Conservation (phyloP, 2,113 vertebrate genomes). For the Accipiter virgatus region DNA sequence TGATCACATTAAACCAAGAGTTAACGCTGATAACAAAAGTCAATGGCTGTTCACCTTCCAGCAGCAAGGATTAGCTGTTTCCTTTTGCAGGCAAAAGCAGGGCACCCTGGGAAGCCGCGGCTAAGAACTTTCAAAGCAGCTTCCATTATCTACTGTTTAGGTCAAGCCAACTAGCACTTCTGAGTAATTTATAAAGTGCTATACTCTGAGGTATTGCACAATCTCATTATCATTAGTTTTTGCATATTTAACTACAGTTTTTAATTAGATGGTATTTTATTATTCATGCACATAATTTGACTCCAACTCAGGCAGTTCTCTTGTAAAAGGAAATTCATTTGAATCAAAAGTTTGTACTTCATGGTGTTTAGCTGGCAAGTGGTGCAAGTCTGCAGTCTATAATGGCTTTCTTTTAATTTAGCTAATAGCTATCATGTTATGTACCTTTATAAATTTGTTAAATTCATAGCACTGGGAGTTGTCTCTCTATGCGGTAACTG, state of each 20-base stretch:
- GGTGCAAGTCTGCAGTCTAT: constrained; percentile 77
- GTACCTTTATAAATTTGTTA: constrained; percentile 98
- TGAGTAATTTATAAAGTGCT: constrained; percentile 98
- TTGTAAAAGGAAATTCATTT: constrained; percentile 75
- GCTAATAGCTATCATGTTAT: constrained; percentile 99
- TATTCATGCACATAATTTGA: constrained; percentile 99
- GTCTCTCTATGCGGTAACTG: constrained; percentile 86
- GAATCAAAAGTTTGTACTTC: constrained; percentile 79
- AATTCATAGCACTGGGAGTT: constrained; percentile 94
- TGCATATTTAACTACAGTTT: constrained; percentile 99
- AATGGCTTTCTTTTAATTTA: constrained; percentile 98
- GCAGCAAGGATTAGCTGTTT: constrained; percentile 14
- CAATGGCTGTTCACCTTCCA: not conserved
- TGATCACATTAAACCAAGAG: not conserved
- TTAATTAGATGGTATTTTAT: constrained; percentile 99
- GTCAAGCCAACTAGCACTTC: constrained; percentile 90
- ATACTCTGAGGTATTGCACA: constrained; percentile 97
- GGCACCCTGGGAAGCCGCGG: constrained; percentile 49
- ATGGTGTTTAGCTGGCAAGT: constrained; percentile 80
- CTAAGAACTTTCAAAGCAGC: constrained; percentile 74
- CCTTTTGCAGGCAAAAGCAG: not conserved
- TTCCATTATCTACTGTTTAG: constrained; percentile 84
- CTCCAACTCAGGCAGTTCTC: constrained; percentile 84
- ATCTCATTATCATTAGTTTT: constrained; percentile 99
- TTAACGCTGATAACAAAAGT: not conserved